Evolutionary conservation across 2,797 vertebrate species (phyloP), one percentile per base, ranked within the genome.

Genomic region (Amniataba percoides): DNA sequence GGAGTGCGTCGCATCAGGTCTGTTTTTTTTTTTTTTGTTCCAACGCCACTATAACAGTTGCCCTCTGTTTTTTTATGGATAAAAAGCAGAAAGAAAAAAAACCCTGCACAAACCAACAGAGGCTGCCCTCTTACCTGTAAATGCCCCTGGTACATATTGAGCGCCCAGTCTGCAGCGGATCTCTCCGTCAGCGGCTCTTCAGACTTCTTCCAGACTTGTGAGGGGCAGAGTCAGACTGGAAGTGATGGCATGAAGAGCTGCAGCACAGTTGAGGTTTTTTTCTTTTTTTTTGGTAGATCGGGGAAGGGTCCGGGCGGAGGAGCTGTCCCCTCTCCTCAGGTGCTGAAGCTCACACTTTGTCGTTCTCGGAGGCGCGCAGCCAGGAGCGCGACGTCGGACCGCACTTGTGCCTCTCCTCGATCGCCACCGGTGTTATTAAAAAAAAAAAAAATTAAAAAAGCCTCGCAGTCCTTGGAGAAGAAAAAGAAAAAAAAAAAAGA

Each of bases 71-170:
- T n/a, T 18, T 0, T 13, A 57, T 72, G 74, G 16, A 19, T 34
- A n/a, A 11, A 31, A 31, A 31, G 27, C 27, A 31, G 5, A 31
- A 31, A 31, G n/a, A n/a, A n/a, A n/a, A n/a, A n/a, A n/a, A n/a
- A n/a, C n/a, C n/a, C n/a, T 21, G 53, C 66, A 59, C 15, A 31
- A 31, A 49, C 18, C 39, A 13, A 23, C 13, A 25, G 25, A 66
- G 46, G 36, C 68, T 15, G 55, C n/a, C 15, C 12, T 60, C 93
- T 95, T 95, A 96, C 95, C 95, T 96, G 95, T 92, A 95, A 92
- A 92, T 96, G 95, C 78, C 95, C 95, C 95, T 96, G 95, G 95
- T 96, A 96, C 95, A 96, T 96, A 94, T 94, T 96, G 95, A 95
- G 93, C 84, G 64, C 82, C 85, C 88, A 88, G 88, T 91, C 67